phyloP scores from a whole-genome alignment of 2,797 vertebrate species.

The Betta splendens region DNA sequence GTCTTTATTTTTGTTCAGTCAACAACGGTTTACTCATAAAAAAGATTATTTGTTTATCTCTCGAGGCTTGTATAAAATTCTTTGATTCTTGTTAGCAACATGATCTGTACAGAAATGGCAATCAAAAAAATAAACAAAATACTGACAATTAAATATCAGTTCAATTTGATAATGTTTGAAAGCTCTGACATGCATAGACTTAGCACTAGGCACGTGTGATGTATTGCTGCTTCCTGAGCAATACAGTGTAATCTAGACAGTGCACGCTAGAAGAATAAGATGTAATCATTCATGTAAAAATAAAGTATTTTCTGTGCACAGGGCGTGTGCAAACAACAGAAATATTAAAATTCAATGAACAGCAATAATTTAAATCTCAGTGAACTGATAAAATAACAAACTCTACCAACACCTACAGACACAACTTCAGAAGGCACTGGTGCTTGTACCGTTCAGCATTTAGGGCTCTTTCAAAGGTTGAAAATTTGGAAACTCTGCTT shows the following conservation, averaged over 20 bases:
- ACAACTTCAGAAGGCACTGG: slow-evolving; percentile 41
- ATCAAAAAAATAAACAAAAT: slow-evolving; percentile 56
- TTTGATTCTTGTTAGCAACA: slow-evolving; percentile 45
- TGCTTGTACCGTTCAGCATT: slow-evolving; percentile 55
- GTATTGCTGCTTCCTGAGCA: slow-evolving; percentile 12
- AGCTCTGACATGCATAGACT: slow-evolving; percentile 52
- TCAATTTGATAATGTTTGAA: slow-evolving; percentile 40
- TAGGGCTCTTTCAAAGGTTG: slow-evolving; percentile 28
- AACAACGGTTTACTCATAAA: slow-evolving; percentile 61
- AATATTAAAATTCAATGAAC: slow-evolving; percentile 29
- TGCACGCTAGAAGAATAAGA: slow-evolving; percentile 13
- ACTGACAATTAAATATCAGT: slow-evolving; percentile 39
- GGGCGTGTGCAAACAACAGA: slow-evolving; percentile 48
- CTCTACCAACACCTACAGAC: slow-evolving; percentile 40
- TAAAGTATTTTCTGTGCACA: slow-evolving; percentile 47
- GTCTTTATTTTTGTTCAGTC: slow-evolving; percentile 72
- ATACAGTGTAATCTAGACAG: slow-evolving; percentile 13
- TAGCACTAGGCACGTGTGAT: slow-evolving; percentile 35
- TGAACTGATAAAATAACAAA: slow-evolving; percentile 27
- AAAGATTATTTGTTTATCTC: slow-evolving; percentile 58
- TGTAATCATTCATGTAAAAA: slow-evolving; percentile 46
- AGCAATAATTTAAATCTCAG: slow-evolving; percentile 66
- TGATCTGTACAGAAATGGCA: slow-evolving; percentile 45
- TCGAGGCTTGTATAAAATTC: slow-evolving; percentile 53
- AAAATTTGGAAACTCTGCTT: background rate